Percentiles rank a stretch among this genome's conserved stretches.
phyloP scores from a whole-genome alignment of 2,797 vertebrate species.

The Rhabdomys pumilio region DNA sequence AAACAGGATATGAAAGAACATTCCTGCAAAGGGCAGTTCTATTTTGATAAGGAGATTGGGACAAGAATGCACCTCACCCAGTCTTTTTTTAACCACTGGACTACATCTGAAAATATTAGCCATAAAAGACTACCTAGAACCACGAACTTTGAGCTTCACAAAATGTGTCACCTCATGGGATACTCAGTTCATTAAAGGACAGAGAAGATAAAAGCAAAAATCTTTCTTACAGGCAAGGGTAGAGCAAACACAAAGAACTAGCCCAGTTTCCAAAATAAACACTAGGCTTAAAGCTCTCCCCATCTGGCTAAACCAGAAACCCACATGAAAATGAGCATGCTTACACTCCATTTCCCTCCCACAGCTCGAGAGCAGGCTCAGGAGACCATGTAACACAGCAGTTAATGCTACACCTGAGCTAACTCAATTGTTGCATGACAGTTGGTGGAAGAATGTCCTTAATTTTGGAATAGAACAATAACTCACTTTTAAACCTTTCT shows the following conservation, averaged over 20 bases:
- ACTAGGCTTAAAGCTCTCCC: constrained; percentile 65
- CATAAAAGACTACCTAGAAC: constrained; percentile 26
- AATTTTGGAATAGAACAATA: constrained; percentile 15
- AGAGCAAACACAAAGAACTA: constrained; percentile 70
- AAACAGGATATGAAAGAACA: constrained; percentile 52
- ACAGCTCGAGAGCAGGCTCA: constrained; percentile 6
- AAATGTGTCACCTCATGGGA: constrained; percentile 64
- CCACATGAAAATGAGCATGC: constrained; percentile 63
- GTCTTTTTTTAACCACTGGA: constrained; percentile 45
- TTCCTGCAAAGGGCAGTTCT: constrained; percentile 19
- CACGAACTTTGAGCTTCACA: constrained; percentile 57
- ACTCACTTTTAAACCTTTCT: background rate
- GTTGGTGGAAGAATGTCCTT: background rate
- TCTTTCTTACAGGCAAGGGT: constrained; percentile 70
- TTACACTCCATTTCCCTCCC: constrained; percentile 66
- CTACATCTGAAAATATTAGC: constrained; percentile 53
- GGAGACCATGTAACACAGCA: constrained; percentile 17
- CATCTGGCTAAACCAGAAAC: constrained; percentile 75
- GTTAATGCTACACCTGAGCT: constrained; percentile 2
- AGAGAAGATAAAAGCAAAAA: background rate
- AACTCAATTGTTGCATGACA: background rate
- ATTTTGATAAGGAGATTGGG: constrained; percentile 34
- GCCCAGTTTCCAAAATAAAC: constrained; percentile 70
- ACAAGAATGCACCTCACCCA: background rate
- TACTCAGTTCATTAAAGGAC: constrained; percentile 55